A percentile compares a stretch with the other conserved stretches of the same genome.
Conservation (phyloP, 2,797 vertebrate genomes). For the Monodelphis domestica region DNA sequence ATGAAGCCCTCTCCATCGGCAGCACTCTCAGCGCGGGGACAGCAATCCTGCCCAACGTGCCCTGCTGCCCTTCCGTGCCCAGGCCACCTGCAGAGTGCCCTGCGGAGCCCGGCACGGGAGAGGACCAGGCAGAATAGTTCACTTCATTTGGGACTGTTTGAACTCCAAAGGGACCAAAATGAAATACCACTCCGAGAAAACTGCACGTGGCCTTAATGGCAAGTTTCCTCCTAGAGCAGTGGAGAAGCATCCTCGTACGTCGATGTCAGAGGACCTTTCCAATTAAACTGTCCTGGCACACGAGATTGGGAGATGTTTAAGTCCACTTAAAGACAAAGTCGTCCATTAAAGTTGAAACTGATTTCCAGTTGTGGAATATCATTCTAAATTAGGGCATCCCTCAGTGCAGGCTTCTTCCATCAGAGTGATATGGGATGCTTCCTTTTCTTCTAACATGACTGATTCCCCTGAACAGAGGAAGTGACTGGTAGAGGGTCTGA, state of each 20-base stretch:
- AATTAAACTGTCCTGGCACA: conserved; percentile 25
- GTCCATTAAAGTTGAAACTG: background rate
- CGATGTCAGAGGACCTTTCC: conserved; percentile 30
- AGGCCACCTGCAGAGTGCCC: conserved; percentile 14
- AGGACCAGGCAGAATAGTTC: conserved; percentile 9
- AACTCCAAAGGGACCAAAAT: conserved; percentile 33
- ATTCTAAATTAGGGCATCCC: background rate
- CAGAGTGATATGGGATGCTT: too few relatives aligned
- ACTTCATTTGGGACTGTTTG: conserved; percentile 11
- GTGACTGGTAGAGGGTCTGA: background rate
- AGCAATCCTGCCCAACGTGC: background rate
- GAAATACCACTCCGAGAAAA: conserved; percentile 9
- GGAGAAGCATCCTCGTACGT: background rate
- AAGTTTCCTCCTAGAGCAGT: conserved; percentile 48
- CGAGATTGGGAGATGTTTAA: conserved; percentile 52
- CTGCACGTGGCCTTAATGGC: background rate
- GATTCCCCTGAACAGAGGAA: too few relatives aligned
- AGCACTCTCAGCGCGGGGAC: background rate
- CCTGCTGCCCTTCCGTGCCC: conserved; percentile 13
- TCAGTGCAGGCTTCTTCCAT: background rate
- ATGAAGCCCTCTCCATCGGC: background rate
- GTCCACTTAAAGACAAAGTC: conserved; percentile 31
- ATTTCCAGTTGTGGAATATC: background rate
- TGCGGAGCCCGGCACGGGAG: background rate
- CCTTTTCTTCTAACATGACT: too few relatives aligned